Conservation (phyloP, 1,140 invertebrate species). For the Aphelenchoides besseyi region DNA sequence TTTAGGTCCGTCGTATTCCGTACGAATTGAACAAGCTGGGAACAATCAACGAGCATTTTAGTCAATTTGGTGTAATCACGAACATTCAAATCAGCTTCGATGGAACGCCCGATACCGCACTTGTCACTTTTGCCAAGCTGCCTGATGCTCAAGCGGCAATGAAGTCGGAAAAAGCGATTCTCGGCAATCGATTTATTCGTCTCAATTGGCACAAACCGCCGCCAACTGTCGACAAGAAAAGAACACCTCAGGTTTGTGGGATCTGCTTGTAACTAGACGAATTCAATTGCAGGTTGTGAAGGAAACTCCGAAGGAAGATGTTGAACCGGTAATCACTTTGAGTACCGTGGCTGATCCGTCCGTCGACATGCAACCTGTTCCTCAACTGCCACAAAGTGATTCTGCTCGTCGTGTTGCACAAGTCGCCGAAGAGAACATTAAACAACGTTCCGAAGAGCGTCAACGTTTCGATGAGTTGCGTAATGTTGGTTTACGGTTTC, state of each 20-base stretch:
- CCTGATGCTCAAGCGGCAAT: slow-evolving; percentile 85
- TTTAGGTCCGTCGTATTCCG: slow-evolving; percentile 83
- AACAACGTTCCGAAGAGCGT: not conserved
- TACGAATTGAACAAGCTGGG: slow-evolving; percentile 83
- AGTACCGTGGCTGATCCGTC: not conserved
- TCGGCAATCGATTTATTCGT: slow-evolving; percentile 82
- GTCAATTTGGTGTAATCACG: slow-evolving; percentile 88
- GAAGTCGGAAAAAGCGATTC: slow-evolving; percentile 85
- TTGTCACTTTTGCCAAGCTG: slow-evolving; percentile 83
- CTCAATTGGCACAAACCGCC: slow-evolving; percentile 68
- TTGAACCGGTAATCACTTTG: slow-evolving; percentile 11
- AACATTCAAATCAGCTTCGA: slow-evolving; percentile 88
- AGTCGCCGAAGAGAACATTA: slow-evolving; percentile 11
- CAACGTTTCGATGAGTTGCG: slow-evolving; percentile 1
- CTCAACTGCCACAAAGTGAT: not conserved
- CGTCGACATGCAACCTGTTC: not conserved
- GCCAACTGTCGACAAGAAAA: not conserved
- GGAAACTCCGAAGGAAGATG: no score
- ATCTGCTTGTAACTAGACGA: not conserved
- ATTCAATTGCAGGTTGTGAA: not conserved
- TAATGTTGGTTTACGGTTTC: not conserved
- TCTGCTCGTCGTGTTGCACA: not conserved
- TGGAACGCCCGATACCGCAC: slow-evolving; percentile 82
- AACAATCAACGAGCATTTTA: slow-evolving; percentile 88
- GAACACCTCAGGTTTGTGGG: not conserved